Evolutionary conservation across 1,140 invertebrate species (phyloP).

Genomic region (Thaumetopoea pityocampa): DNA sequence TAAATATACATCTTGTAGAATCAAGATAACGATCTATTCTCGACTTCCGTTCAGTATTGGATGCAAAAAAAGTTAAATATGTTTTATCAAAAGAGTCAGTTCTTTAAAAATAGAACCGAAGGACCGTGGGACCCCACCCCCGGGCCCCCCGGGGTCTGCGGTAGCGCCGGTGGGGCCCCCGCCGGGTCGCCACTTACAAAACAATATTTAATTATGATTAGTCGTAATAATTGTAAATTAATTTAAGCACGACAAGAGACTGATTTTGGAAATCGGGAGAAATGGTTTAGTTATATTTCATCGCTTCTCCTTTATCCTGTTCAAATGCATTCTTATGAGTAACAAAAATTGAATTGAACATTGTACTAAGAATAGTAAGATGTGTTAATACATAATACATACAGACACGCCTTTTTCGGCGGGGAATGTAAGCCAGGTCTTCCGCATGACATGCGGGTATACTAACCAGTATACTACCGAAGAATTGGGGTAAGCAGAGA

Average conservation of each 20-base stretch:
- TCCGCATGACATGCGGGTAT: too few species aligned
- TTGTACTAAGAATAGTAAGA: too few species aligned
- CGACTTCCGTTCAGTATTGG: constrained; percentile 13
- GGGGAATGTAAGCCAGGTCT: too few species aligned
- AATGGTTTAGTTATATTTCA: constrained; percentile 1
- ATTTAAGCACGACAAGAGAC: constrained; percentile 9
- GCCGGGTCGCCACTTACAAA: constrained; percentile 14
- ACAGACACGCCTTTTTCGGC: too few species aligned
- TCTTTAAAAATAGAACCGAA: constrained; percentile 11
- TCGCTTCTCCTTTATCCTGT: too few species aligned
- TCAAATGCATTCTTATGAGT: too few species aligned
- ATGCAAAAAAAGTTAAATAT: constrained; percentile 8
- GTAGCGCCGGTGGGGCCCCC: constrained; percentile 17
- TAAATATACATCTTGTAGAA: background rate
- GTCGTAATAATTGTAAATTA: constrained; percentile 19
- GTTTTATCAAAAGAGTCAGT: constrained; percentile 7
- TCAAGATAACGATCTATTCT: constrained; percentile 12
- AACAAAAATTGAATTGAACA: too few species aligned
- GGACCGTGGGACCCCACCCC: constrained; percentile 8
- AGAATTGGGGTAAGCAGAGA: too few species aligned
- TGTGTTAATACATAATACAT: too few species aligned
- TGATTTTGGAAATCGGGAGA: constrained; percentile 2
- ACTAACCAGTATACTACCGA: too few species aligned
- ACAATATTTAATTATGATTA: constrained; percentile 20
- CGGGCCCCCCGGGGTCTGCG: constrained; percentile 9